Evolutionary conservation across 2,888 invertebrate genomes (phyloP), one percentile per base, ranked within the genome.

Genomic region (Heliconius hortense): DNA sequence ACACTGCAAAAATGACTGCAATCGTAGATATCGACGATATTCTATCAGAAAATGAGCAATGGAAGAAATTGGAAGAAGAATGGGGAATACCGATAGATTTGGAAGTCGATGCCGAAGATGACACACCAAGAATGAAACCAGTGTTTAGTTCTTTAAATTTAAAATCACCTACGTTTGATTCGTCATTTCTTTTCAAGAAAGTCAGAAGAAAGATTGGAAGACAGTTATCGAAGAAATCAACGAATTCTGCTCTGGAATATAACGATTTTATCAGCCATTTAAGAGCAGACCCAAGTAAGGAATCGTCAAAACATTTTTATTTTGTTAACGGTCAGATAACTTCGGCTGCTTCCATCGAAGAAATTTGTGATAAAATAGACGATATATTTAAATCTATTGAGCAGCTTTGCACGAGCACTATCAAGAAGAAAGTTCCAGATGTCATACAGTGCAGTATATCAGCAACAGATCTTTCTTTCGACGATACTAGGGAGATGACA

Each of bases 351-450:
- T 92, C 93, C 0, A 88, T 92, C 0, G 92, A 93, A 79, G 87
- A 90, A 1, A 90, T 93, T 11, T 93, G 93, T 70, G 84, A 86
- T 18, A 86, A 86, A 74, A 93, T 93, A 21, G 93, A 94, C 66
- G 87, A 90, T 8, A 86, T 93, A 2, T 93, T 94, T 80, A 90
- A 88, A 78, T 93, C 93, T 2, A 88, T 94, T 4, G 92, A 93
- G 24, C 89, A 89, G 64, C 79, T 93, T 0, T 87, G 85, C 18
- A 83, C 85, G 0, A 88, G 89, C 31, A 89, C 90, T 0, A 75
- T 88, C 0, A 82, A 85, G 10, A 86, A 85, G 60, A 86, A 81
- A 26, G 48, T 88, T 4, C 90, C 91, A 48, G 89, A 91, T 24
- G 79, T 85, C 0, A 87, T 93, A 0, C 84, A 87, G 62, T 93